A percentile compares a stretch with the other conserved stretches of the same genome.
Conservation (phyloP, 2,797 vertebrate genomes). For the Passerculus sandwichensis region DNA sequence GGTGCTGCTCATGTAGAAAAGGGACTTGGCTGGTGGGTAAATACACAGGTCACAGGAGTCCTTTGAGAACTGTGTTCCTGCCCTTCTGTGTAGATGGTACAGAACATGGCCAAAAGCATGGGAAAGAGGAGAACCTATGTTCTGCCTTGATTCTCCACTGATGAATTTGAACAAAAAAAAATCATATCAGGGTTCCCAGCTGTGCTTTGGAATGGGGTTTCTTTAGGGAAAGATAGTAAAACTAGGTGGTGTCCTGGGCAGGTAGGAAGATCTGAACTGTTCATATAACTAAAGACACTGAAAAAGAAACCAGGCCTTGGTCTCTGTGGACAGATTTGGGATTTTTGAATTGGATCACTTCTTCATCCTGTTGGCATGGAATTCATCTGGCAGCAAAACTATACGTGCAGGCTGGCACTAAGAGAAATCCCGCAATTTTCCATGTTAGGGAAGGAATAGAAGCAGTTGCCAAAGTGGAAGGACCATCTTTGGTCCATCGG, state of each 20-base stretch:
- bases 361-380: not conserved
- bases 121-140: not conserved
- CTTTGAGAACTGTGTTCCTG: not conserved
- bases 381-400: not conserved
- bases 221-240: not conserved
- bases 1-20: not conserved
- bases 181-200: not conserved
- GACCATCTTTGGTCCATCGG: not conserved
- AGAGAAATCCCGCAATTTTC: not conserved
- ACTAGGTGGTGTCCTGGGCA: not conserved
- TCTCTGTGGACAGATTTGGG: not conserved
- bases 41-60: not conserved
- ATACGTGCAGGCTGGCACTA: fast-evolving
- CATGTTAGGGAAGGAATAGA: not conserved
- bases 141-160: not conserved
- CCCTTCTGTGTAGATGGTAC: not conserved
- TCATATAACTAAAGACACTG: not conserved
- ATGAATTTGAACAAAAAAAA: not conserved
- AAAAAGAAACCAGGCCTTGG: not conserved
- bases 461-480: not conserved
- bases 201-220: not conserved
- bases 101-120: not conserved
- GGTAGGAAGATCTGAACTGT: not conserved
- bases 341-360: not conserved
- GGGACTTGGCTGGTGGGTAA: not conserved